Evolutionary conservation across 1,140 invertebrate species (phyloP).

Genomic region (Scaptomyza graminum): DNA sequence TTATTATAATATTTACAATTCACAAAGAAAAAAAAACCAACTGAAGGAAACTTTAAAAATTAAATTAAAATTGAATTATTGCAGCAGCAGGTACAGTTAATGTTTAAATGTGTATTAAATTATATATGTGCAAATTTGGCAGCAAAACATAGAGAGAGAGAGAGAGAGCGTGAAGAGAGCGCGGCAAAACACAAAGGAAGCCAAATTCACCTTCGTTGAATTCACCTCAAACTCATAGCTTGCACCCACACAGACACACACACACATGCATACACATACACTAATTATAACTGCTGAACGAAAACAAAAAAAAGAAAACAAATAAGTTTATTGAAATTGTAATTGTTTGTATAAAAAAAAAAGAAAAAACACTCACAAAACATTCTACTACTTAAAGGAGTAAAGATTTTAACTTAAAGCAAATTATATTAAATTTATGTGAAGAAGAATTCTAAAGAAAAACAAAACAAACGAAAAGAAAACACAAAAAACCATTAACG

Average conservation of each 20-base stretch:
- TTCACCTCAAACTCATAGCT: neutral
- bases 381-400: constrained; percentile 60
- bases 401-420: constrained; percentile 58
- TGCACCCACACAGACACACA: constrained; percentile 8
- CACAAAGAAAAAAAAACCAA: neutral
- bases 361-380: constrained; percentile 48
- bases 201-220: constrained; percentile 4
- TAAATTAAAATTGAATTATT: constrained; percentile 1
- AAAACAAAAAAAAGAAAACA: constrained; percentile 7
- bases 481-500: constrained; percentile 46
- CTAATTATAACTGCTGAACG: constrained; percentile 22
- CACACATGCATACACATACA: constrained; percentile 29
- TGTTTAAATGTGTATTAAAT: constrained; percentile 33
- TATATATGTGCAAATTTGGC: constrained; percentile 10
- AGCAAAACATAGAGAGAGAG: neutral
- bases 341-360: constrained; percentile 55
- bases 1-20: neutral
- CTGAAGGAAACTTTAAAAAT: constrained; percentile 16
- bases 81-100: constrained; percentile 38
- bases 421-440: constrained; percentile 48
- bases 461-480: constrained; percentile 21
- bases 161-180: neutral
- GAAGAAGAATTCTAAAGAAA: constrained; percentile 21
- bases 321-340: constrained; percentile 33
- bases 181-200: neutral